phyloP scores from a whole-genome alignment of 2,797 vertebrate species.

The Lagorchestes hirsutus region DNA sequence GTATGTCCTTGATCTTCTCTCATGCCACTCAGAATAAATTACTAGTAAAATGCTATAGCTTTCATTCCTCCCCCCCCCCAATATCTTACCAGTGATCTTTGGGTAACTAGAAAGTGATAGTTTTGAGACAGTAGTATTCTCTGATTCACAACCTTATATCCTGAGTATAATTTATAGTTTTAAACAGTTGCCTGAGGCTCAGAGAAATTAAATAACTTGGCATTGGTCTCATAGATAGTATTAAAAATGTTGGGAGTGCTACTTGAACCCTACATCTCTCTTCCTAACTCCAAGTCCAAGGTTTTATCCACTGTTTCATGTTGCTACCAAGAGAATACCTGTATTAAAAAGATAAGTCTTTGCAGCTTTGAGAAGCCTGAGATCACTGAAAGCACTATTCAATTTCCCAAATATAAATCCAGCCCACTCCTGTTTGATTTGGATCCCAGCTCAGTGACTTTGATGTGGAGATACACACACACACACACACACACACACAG shows the following conservation, averaged over 20 bases:
- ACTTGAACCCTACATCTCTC: not conserved
- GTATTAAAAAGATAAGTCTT: not conserved
- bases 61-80: not conserved
- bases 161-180: not conserved
- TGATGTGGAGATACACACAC: not conserved
- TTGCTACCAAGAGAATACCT: not conserved
- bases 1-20: not conserved
- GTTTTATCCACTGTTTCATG: slow-evolving; percentile 42
- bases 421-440: not conserved
- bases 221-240: not conserved
- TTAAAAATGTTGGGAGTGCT: not conserved
- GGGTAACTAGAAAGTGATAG: not conserved
- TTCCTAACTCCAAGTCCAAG: slow-evolving; percentile 15
- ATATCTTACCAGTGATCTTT: not conserved
- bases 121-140: not conserved
- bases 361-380: not conserved
- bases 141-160: not conserved
- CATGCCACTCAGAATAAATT: not conserved
- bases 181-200: not conserved
- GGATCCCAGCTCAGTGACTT: not conserved
- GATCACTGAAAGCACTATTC: not conserved
- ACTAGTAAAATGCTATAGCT: not conserved
- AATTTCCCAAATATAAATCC: not conserved
- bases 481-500: no score
- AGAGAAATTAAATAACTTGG: not conserved